phyloP scores from a whole-genome alignment of 1,140 invertebrate species.

The Asbolus verrucosus region DNA sequence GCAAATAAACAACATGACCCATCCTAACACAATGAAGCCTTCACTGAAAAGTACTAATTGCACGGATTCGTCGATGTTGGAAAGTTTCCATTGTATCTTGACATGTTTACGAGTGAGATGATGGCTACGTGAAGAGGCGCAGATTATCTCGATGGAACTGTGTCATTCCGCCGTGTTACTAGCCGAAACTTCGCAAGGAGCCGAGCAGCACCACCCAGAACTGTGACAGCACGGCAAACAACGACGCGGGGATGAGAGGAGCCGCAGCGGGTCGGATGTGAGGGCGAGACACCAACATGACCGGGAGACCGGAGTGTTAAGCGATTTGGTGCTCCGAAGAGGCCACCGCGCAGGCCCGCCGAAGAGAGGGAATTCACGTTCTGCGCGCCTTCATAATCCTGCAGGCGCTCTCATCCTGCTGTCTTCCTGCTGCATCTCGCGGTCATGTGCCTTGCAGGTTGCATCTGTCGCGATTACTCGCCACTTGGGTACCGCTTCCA shows the following conservation, averaged over 20 bases:
- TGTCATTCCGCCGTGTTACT: background rate
- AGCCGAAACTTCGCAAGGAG: constrained; percentile 24
- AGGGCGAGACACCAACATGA: constrained; percentile 42
- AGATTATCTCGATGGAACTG: background rate
- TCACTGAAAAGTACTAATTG: constrained; percentile 32
- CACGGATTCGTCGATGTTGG: background rate
- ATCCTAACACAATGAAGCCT: constrained; percentile 55
- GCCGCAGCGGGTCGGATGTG: too few species aligned
- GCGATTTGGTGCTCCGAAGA: constrained; percentile 19
- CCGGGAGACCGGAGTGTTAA: constrained; percentile 30
- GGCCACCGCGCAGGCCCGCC: background rate
- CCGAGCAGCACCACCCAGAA: constrained; percentile 41
- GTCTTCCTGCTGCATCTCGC: constrained; percentile 12
- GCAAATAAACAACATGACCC: constrained; percentile 61
- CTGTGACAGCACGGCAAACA: constrained; percentile 42
- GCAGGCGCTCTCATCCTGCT: background rate
- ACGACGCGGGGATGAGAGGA: constrained; percentile 43
- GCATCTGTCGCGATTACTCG: constrained; percentile 17
- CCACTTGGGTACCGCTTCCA: background rate
- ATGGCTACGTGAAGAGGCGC: background rate
- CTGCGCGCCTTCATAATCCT: constrained; percentile 6
- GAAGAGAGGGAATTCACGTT: constrained; percentile 32
- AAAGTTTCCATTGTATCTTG: constrained; percentile 22
- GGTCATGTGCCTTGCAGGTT: constrained; percentile 23
- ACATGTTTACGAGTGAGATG: constrained; percentile 15